phyloP scores from a whole-genome alignment of 2,888 invertebrate species.

The Aphidoletes aphidimyza region DNA sequence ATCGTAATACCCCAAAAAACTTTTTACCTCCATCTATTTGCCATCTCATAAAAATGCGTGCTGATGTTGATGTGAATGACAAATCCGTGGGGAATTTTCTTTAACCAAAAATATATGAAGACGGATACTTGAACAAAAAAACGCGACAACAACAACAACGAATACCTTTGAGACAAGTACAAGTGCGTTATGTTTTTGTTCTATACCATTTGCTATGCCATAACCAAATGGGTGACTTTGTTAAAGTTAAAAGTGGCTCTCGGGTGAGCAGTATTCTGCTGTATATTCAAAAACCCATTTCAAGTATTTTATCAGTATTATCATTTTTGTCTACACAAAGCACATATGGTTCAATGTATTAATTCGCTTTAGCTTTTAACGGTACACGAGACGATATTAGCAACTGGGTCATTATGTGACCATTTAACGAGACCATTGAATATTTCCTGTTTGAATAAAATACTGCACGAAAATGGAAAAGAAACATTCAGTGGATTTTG shows the following conservation, averaged over 20 bases:
- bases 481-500: not conserved
- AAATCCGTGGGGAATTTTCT: slow-evolving; percentile 40
- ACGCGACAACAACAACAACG: not conserved
- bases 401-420: slow-evolving; percentile 21
- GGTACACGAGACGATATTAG: not conserved
- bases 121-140: not conserved
- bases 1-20: not conserved
- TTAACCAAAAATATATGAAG: not conserved
- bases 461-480: slow-evolving; percentile 4
- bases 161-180: slow-evolving; percentile 24
- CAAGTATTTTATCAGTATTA: slow-evolving; percentile 18
- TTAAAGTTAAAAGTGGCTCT: not conserved
- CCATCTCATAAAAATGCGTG: slow-evolving; percentile 25
- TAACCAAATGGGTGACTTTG: not conserved
- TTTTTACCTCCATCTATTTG: slow-evolving; percentile 32
- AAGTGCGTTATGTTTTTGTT: not conserved
- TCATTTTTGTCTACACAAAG: not conserved
- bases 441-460: not conserved
- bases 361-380: not conserved
- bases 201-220: not conserved
- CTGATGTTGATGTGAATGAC: slow-evolving; percentile 21
- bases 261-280: not conserved
- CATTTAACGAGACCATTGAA: slow-evolving; percentile 24
- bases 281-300: not conserved
- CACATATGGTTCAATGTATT: not conserved